Conservation (phyloP, 2,888 invertebrate species). For the Schrankia costaestrigalis region DNA sequence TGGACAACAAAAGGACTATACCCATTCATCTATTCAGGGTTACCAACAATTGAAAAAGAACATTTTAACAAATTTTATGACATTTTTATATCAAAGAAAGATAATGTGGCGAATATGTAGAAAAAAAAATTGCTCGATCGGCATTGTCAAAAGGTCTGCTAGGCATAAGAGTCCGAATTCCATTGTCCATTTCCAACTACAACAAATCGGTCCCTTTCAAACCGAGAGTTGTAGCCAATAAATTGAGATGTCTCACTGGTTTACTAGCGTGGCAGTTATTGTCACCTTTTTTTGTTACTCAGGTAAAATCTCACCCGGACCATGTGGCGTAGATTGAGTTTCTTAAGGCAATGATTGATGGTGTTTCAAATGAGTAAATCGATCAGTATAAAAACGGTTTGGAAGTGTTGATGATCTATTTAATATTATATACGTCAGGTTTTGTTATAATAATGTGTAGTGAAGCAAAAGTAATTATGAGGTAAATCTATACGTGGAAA, state of each 20-base stretch:
- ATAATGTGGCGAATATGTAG: constrained; percentile 18
- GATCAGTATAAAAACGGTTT: constrained; percentile 40
- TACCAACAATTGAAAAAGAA: too few relatives aligned
- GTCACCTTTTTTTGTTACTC: constrained; percentile 66
- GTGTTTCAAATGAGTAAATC: constrained; percentile 60
- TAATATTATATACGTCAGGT: constrained; percentile 41
- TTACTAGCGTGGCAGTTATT: constrained; percentile 63
- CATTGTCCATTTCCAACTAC: constrained; percentile 31
- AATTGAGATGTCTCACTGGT: constrained; percentile 73
- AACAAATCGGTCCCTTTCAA: constrained; percentile 40
- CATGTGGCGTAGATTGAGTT: constrained; percentile 65
- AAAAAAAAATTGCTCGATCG: constrained; percentile 29
- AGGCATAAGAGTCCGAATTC: constrained; percentile 20
- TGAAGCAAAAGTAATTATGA: constrained; percentile 3
- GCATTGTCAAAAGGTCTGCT: constrained; percentile 44
- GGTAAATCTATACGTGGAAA: background rate
- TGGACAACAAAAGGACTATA: too few relatives aligned
- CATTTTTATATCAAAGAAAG: constrained; percentile 18
- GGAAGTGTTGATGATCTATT: constrained; percentile 55
- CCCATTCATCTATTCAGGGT: too few relatives aligned
- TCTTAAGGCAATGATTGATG: constrained; percentile 69
- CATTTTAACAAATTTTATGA: too few relatives aligned
- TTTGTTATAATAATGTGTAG: constrained; percentile 19
- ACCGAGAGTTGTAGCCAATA: constrained; percentile 49
- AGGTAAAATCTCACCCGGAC: constrained; percentile 60